Percentiles rank a stretch among this genome's conserved stretches.
Evolutionary conservation across 1,140 invertebrate genomes (phyloP).

Genomic region (Yoshiicerus persimilis): DNA sequence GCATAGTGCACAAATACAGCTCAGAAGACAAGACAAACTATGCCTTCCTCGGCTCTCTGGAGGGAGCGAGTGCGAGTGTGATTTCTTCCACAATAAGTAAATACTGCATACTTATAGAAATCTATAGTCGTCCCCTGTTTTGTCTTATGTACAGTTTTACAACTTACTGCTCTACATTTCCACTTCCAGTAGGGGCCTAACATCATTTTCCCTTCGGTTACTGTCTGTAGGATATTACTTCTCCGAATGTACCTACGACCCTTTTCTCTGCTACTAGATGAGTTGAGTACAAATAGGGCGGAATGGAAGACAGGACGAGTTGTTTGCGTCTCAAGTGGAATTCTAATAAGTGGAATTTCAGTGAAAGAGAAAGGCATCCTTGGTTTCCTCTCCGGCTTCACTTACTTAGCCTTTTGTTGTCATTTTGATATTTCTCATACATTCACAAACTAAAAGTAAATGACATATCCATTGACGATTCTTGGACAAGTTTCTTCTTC

Average conservation of each 20-base stretch:
- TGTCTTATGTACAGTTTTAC: no score
- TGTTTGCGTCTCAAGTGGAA: neutral
- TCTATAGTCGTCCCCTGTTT: neutral
- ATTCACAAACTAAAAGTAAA: no score
- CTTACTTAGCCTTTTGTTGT: neutral
- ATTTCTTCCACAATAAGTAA: neutral
- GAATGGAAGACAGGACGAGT: neutral
- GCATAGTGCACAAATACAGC: no score
- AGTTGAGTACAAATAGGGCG: neutral
- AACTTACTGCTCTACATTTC: neutral
- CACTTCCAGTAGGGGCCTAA: neutral
- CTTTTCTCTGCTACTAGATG: neutral
- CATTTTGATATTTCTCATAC: neutral
- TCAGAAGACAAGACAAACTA: no score
- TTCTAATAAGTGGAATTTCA: neutral
- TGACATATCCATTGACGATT: no score
- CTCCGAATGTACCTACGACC: neutral
- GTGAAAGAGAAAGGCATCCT: neutral
- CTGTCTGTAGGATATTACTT: neutral
- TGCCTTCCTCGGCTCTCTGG: no score
- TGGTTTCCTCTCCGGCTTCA: neutral
- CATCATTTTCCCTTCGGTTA: neutral
- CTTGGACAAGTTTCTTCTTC: no score
- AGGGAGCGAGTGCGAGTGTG: neutral
- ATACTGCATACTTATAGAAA: no score